Base-by-base conservation (phyloP, 2,797 vertebrate genomes). In the Fistularia tabacaria region DNA sequence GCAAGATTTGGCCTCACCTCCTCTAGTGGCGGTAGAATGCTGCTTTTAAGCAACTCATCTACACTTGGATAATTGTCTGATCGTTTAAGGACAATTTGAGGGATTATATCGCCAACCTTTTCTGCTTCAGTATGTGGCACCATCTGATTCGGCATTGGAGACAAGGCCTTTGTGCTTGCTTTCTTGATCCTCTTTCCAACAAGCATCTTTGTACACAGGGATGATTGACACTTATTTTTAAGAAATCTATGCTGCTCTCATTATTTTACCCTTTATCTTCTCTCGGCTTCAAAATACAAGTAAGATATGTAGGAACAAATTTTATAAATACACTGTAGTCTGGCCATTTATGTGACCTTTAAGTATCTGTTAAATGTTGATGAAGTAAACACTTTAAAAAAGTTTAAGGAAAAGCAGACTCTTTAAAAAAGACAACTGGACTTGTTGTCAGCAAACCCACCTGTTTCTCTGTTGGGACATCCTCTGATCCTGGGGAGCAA, bases 141-240 rank as follows among this genome's bases (percentile, higher is more conserved):
- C 25, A 25, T 48, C 42, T 73, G 77, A 66, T 57, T 70, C 8
- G 62, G 51, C 38, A 56, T 25, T 25, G 25, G 25, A 49, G 89
- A 88, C 1, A 36, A 0, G 2, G 9, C 36, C 67, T 85, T 88
- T 46, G 9, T 10, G 6, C 36, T 69, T 6, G 14, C 69, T 71
- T 87, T 95, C 46, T 86, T 91, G 67, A 65, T 74, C 66, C 61
- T 92, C 64, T 86, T 93, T 2, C 82, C 85, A 0, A 87, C 76
- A 0, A 85, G 78, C 0, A 38, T 76, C 66, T 90, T 90, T 6
- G 54, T 25, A 83, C 25, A 81, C 71, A 0, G 37, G 6, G 8
- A 42, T 13, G 6, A 58, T 11, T 25, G 25, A 25, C 25, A 25
- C 2, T 25, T 25, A 25, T 25, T 5, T 25, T 25, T 25, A 25